Percentiles rank a stretch among this genome's conserved stretches.
phyloP scores from a whole-genome alignment of 1,140 invertebrate species.

The Zaprionus lachaisei region DNA sequence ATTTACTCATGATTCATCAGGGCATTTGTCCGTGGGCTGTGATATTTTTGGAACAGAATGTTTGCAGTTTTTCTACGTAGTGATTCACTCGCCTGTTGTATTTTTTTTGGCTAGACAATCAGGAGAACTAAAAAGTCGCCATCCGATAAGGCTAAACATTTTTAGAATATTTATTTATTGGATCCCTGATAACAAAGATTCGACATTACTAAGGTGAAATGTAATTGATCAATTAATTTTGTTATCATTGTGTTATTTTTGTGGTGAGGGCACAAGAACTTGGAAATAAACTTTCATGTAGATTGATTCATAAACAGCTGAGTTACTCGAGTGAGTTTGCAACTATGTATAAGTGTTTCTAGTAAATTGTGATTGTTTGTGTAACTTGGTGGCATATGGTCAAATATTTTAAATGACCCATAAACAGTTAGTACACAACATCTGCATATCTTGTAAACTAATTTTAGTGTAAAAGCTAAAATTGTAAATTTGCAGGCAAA shows the following conservation, averaged over 20 bases:
- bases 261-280: conserved; percentile 1
- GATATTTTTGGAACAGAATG: conserved; percentile 41
- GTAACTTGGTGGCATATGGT: background rate
- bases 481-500: background rate
- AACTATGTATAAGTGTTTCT: background rate
- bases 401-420: background rate
- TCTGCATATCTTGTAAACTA: background rate
- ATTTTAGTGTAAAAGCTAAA: background rate
- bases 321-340: conserved; percentile 35
- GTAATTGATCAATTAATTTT: conserved; percentile 16
- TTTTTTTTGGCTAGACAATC: conserved; percentile 52
- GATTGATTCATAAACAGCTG: conserved; percentile 25
- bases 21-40: conserved; percentile 8
- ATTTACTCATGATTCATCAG: conserved; percentile 50
- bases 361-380: background rate
- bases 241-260: conserved; percentile 17
- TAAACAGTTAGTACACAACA: background rate
- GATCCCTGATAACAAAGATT: conserved; percentile 33
- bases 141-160: conserved; percentile 54
- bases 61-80: conserved; percentile 21
- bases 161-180: conserved; percentile 39
- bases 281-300: conserved; percentile 17
- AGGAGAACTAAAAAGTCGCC: conserved; percentile 59
- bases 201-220: conserved; percentile 11
- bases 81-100: conserved; percentile 25